Percentiles rank a stretch among this genome's conserved stretches.
These are phyloP conservation scores for Gnathonemus echidnorhynchus DNA, from an alignment of 2,113 vertebrate species.

Conservation along the genomic window DNA sequence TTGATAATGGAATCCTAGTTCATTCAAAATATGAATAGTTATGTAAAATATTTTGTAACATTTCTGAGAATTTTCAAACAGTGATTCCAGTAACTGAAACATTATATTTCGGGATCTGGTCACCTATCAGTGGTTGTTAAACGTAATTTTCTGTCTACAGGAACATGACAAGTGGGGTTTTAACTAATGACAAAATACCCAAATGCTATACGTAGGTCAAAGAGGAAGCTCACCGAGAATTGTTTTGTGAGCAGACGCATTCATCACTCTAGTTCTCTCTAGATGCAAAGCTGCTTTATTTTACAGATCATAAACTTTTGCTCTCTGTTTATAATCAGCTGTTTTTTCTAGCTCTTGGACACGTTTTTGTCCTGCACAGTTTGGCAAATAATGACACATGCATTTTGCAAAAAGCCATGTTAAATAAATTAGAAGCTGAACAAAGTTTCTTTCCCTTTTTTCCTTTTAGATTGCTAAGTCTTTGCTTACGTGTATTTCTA, in stretches of 20 bases:
- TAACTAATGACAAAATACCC: not conserved
- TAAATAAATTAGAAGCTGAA: not conserved
- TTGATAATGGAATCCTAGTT: not conserved
- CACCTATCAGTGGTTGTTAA: not conserved
- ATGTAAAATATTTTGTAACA: not conserved
- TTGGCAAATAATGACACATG: not conserved
- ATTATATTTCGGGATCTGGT: not conserved
- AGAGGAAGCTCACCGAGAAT: not conserved
- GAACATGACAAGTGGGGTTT: not conserved
- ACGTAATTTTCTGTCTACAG: not conserved
- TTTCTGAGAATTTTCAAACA: not conserved
- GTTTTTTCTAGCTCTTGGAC: not conserved
- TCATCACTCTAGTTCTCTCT: not conserved
- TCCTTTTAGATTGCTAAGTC: not conserved
- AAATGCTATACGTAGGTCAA: not conserved
- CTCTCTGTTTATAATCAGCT: not conserved
- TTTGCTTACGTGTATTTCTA: not conserved
- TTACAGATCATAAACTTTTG: not conserved
- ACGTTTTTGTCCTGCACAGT: not conserved
- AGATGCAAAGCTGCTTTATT: not conserved
- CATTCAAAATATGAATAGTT: not conserved
- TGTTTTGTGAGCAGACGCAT: not conserved
- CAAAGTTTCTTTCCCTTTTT: not conserved
- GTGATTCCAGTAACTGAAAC: not conserved
- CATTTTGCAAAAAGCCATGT: not conserved